Evolutionary conservation across 2,797 vertebrate genomes (phyloP).

Genomic region (Sebastes dallii): DNA sequence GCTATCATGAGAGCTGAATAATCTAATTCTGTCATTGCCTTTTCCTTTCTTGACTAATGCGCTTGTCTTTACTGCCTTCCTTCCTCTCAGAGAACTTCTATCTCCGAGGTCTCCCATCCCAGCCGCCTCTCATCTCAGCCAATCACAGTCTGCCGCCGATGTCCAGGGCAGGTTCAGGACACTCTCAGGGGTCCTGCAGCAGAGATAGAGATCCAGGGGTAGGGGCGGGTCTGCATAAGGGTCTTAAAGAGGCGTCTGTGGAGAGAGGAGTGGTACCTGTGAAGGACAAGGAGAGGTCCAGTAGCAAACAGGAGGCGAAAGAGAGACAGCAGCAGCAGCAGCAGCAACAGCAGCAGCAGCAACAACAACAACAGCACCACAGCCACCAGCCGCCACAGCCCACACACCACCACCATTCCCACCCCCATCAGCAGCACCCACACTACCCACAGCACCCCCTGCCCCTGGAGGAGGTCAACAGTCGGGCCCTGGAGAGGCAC

Average conservation of each 20-base stretch:
- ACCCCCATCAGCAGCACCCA: constrained; percentile 77
- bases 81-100: constrained; percentile 93
- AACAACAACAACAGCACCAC: constrained; percentile 73
- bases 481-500: constrained; percentile 86
- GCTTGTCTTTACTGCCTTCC: constrained; percentile 36
- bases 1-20: constrained; percentile 33
- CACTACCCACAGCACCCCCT: constrained; percentile 80
- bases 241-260: constrained; percentile 86
- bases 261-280: constrained; percentile 84
- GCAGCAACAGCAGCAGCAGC: constrained; percentile 70
- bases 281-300: constrained; percentile 89
- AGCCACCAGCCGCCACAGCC: constrained; percentile 73
- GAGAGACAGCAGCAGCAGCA: constrained; percentile 82
- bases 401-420: constrained; percentile 80
- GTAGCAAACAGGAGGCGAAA: constrained; percentile 86
- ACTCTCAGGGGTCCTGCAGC: constrained; percentile 90
- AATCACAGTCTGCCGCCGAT: constrained; percentile 91
- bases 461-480: constrained; percentile 84
- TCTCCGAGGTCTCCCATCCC: constrained; percentile 93
- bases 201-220: constrained; percentile 86
- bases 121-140: constrained; percentile 91
- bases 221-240: constrained; percentile 84
- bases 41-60: constrained; percentile 48
- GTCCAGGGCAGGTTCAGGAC: constrained; percentile 87
- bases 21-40: constrained; percentile 48